Conservation (phyloP, 2,797 vertebrate genomes). For the Acestrorhynchus altus region DNA sequence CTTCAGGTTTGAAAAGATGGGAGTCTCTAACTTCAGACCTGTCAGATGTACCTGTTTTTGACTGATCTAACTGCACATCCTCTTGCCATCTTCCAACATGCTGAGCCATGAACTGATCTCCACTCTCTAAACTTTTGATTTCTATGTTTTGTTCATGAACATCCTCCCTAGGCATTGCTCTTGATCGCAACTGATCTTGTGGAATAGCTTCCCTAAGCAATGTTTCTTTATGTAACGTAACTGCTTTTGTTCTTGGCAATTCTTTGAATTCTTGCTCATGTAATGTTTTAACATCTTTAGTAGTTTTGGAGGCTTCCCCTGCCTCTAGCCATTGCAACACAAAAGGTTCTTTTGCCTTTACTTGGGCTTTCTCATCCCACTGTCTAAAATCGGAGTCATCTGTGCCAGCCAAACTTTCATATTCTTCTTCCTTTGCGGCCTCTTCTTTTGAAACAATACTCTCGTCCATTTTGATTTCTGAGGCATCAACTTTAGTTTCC, state of each 20-base stretch:
- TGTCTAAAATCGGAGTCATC: conserved; percentile 37
- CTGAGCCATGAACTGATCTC: conserved; percentile 72
- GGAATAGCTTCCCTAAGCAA: conserved; percentile 51
- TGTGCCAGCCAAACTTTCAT: conserved; percentile 39
- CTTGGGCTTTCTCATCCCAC: conserved; percentile 43
- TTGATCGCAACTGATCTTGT: conserved; percentile 49
- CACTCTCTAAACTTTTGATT: conserved; percentile 67
- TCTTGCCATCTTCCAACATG: conserved; percentile 74
- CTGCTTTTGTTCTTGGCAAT: conserved; percentile 53
- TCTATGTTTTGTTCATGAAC: conserved; percentile 71
- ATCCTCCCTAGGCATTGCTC: conserved; percentile 62
- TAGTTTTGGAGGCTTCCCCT: conserved; percentile 53
- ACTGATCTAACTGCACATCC: conserved; percentile 64
- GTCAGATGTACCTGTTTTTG: conserved; percentile 62
- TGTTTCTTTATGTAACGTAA: conserved; percentile 42
- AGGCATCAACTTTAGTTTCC: conserved; percentile 26
- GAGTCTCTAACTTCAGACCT: conserved; percentile 44
- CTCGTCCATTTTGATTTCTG: conserved; percentile 46
- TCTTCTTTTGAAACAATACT: conserved; percentile 31
- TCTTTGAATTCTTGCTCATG: conserved; percentile 48
- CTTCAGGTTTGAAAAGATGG: conserved; percentile 17
- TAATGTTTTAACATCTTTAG: conserved; percentile 41
- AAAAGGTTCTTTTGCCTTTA: conserved; percentile 53
- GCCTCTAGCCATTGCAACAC: conserved; percentile 58
- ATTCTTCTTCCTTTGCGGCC: conserved; percentile 48